Percentiles rank a stretch among this genome's conserved stretches.
These are phyloP conservation scores for Neoitamus cyanurus DNA, from an alignment of 2,888 invertebrate species.

Conservation along the genomic window DNA sequence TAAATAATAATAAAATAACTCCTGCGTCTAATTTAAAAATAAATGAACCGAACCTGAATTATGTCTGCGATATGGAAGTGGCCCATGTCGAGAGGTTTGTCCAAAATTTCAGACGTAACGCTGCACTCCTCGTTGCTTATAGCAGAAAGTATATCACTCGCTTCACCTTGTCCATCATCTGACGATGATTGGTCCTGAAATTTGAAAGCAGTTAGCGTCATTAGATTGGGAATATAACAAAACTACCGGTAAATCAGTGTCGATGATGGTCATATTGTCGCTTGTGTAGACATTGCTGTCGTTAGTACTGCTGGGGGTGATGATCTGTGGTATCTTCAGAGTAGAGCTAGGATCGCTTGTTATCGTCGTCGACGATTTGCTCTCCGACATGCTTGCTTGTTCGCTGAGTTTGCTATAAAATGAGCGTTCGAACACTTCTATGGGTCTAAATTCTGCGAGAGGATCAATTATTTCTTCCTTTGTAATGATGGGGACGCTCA, in stretches of 20 bases:
- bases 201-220: not conserved
- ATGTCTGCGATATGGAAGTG: constrained; percentile 62
- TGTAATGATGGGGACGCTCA: constrained; percentile 61
- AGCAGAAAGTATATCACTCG: constrained; percentile 71
- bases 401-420: constrained; percentile 61
- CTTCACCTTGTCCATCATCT: constrained; percentile 62
- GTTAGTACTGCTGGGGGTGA: constrained; percentile 56
- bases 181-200: constrained; percentile 63
- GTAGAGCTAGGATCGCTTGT: not conserved
- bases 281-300: constrained; percentile 63
- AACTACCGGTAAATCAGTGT: constrained; percentile 66
- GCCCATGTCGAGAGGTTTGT: constrained; percentile 62
- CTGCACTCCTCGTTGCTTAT: constrained; percentile 79
- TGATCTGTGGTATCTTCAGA: constrained; percentile 62
- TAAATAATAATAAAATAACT: too few relatives aligned
- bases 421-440: constrained; percentile 65
- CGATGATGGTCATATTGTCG: constrained; percentile 76
- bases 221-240: not conserved
- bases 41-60: constrained; percentile 59
- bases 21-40: too few relatives aligned
- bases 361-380: not conserved
- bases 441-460: constrained; percentile 62
- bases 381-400: constrained; percentile 47
- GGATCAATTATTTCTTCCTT: constrained; percentile 62
- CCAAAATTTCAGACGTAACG: constrained; percentile 76